phyloP scores from a whole-genome alignment of 1,140 invertebrate species.

The Tetragonula clypearis region DNA sequence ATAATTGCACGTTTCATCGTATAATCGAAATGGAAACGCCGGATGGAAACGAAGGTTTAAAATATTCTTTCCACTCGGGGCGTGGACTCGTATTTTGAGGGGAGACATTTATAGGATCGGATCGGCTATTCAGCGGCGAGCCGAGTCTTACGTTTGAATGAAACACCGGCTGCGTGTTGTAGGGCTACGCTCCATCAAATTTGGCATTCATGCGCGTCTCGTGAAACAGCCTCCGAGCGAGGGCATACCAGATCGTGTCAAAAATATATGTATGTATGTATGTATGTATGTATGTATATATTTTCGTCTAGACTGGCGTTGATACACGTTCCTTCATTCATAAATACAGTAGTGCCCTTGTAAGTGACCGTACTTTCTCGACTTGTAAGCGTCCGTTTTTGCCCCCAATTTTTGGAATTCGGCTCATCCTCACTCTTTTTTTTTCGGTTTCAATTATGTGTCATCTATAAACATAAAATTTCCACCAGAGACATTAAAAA shows the following conservation, averaged over 20 bases:
- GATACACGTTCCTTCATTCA: not conserved
- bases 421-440: too few species aligned
- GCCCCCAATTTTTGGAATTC: too few species aligned
- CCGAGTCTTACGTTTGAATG: slow-evolving; percentile 39
- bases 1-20: not conserved
- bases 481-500: too few species aligned
- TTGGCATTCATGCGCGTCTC: slow-evolving; percentile 6
- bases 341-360: not conserved
- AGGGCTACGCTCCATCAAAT: slow-evolving; percentile 13
- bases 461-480: too few species aligned
- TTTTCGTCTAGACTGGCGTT: not conserved
- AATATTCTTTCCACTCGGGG: not conserved
- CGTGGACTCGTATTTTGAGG: not conserved
- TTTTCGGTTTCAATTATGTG: too few species aligned
- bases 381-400: too few species aligned
- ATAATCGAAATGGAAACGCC: not conserved
- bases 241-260: not conserved
- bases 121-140: slow-evolving; percentile 47
- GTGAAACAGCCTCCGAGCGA: not conserved
- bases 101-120: not conserved
- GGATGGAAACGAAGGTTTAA: not conserved
- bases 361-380: too few species aligned
- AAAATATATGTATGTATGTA: slow-evolving; percentile 19
- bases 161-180: not conserved
- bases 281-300: not conserved